Base-by-base conservation (phyloP, 2,113 vertebrate species). In the Capreolus pygargus region DNA sequence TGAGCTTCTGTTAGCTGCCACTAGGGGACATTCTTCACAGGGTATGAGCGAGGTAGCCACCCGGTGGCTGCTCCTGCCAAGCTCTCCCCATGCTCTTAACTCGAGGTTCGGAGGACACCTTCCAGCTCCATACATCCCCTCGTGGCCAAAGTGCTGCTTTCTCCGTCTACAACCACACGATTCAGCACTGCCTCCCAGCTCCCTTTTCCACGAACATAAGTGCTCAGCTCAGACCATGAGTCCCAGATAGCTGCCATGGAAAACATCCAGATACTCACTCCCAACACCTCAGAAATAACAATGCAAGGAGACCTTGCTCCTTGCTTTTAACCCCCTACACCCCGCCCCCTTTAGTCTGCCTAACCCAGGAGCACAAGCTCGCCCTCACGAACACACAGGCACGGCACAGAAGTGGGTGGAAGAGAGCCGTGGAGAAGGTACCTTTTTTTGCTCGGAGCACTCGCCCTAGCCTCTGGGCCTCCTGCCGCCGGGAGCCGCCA, bases 391-490 rank as follows among this genome's bases (percentile, higher is more conserved):
- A 43, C 16, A 82, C 14, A 28, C 2, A 7, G 78, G 47, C 16
- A 7, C 50, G 45, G 10, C 21, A 15, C 25, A 4, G 1, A 28
- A 25, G 36, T 12, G 2, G n/a, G 21, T 10, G 13, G 21, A 58
- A 19, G 45, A 64, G 30, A 58, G 45, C 21, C 78, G 23, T 4
- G 5, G 10, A 67, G 3, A 27, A 93, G 0, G n/a, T 98, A 99
- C 99, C 99, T 99, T 99, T 99, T 93, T 99, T 99, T 79, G 99
- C 99, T 98, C 99, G 98, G 86, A 99, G 98, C 58, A 99, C 99
- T 96, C 99, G 99, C 25, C 99, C 99, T 54, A 99, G 98, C n/a
- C 99, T 99, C 98, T 99, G 99, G 39, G 99, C 99, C 92, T 99
- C 99, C 98, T 99, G 99, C 54, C 99, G 98, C n/a, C 99, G 99